Evolutionary conservation across 2,888 invertebrate genomes (phyloP).

Genomic region (Agriopis aurantiaria): DNA sequence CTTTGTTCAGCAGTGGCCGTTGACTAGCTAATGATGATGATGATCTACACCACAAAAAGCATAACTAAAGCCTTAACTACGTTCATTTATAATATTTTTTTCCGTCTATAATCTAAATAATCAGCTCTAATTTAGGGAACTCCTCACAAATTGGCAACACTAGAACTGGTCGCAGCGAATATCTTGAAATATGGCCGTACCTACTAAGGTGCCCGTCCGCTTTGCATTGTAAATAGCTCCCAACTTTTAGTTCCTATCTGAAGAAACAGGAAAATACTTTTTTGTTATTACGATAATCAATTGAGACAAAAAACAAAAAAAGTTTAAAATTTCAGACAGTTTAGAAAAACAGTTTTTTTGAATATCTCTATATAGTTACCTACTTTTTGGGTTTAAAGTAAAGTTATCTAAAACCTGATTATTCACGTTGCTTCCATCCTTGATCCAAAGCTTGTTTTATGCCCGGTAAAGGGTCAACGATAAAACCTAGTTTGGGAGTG

Average conservation of each 20-base stretch:
- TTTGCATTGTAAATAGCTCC: slow-evolving; percentile 53
- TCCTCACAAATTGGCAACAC: slow-evolving; percentile 24
- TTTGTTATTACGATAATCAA: slow-evolving; percentile 17
- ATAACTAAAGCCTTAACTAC: too few species aligned
- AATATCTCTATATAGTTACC: neutral
- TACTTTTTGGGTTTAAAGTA: too few species aligned
- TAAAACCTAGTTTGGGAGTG: slow-evolving; percentile 12
- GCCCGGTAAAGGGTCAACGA: slow-evolving; percentile 5
- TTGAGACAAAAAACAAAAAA: slow-evolving; percentile 10
- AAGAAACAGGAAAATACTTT: slow-evolving; percentile 36
- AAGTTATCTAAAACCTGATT: too few species aligned
- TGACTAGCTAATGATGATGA: too few species aligned
- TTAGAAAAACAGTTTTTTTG: neutral
- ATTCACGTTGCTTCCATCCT: neutral
- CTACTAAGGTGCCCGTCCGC: slow-evolving; percentile 56
- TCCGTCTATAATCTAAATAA: neutral
- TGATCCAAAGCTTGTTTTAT: neutral
- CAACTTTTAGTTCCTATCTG: slow-evolving; percentile 49
- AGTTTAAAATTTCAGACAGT: neutral
- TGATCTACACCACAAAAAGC: too few species aligned
- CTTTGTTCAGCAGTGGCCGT: too few species aligned
- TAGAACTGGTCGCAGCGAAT: slow-evolving; percentile 38
- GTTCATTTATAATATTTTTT: too few species aligned
- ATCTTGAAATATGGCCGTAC: slow-evolving; percentile 68
- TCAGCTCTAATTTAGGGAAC: slow-evolving; percentile 4